phyloP scores from a whole-genome alignment of 2,888 invertebrate species.

The Lymantria dispar region DNA sequence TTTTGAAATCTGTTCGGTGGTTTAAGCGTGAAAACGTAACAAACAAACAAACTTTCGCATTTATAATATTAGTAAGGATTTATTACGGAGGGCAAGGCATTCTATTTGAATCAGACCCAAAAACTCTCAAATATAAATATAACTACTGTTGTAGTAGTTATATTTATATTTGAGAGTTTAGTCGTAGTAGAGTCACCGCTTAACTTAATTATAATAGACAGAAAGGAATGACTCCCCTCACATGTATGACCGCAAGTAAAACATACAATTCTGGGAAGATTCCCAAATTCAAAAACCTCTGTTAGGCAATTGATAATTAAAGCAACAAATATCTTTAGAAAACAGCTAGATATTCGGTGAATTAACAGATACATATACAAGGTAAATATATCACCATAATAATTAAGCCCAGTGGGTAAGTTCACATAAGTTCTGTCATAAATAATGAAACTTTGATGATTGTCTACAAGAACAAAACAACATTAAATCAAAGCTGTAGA shows the following conservation, averaged over 20 bases:
- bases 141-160: too few species aligned
- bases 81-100: too few species aligned
- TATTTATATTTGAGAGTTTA: too few species aligned
- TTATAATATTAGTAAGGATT: too few species aligned
- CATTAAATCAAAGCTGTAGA: slow-evolving; percentile 47
- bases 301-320: background rate
- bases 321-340: too few species aligned
- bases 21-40: too few species aligned
- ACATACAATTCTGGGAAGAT: background rate
- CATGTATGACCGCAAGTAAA: background rate
- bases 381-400: slow-evolving; percentile 9
- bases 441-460: slow-evolving; percentile 55
- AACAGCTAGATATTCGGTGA: too few species aligned
- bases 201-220: background rate
- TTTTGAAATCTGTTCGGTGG: too few species aligned
- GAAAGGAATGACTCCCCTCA: background rate
- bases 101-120: too few species aligned
- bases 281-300: background rate
- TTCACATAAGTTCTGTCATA: slow-evolving; percentile 45
- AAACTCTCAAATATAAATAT: too few species aligned
- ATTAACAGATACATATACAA: background rate
- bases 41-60: too few species aligned
- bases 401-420: slow-evolving; percentile 29
- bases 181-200: too few species aligned
- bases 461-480: slow-evolving; percentile 48